A percentile compares a stretch with the other conserved stretches of the same genome.
phyloP scores from a whole-genome alignment of 2,797 vertebrate genomes.

The Cynopterus sphinx region DNA sequence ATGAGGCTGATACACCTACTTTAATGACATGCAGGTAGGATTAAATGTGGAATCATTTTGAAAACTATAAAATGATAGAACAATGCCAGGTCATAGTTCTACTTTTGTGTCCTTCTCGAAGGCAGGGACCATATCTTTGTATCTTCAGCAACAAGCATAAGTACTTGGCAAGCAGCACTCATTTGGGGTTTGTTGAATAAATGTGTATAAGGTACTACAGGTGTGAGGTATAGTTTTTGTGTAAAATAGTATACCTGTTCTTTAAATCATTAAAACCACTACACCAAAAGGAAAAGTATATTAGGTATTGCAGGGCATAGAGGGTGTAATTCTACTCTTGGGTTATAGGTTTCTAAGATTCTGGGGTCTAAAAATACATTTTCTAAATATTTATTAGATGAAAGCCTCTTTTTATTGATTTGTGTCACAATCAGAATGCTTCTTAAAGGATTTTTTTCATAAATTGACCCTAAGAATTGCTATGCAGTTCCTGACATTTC shows the following conservation, averaged over 20 bases:
- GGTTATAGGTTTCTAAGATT: background rate
- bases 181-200: background rate
- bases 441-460: background rate
- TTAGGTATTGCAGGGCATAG: background rate
- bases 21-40: background rate
- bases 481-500: background rate
- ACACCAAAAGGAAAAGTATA: background rate
- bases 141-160: background rate
- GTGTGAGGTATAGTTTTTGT: background rate
- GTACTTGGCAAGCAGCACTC: background rate
- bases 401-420: slow-evolving; percentile 37
- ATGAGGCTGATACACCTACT: background rate
- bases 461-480: background rate
- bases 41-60: slow-evolving; percentile 21
- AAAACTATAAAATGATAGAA: background rate
- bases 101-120: background rate
- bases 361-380: slow-evolving; percentile 40
- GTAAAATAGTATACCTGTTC: background rate
- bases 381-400: background rate
- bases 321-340: background rate
- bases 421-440: background rate
- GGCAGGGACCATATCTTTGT: background rate
- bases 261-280: slow-evolving; percentile 16
- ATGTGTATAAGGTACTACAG: background rate
- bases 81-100: background rate